Evolutionary conservation across 2,113 vertebrate species (phyloP).

Genomic region (Solea senegalensis): DNA sequence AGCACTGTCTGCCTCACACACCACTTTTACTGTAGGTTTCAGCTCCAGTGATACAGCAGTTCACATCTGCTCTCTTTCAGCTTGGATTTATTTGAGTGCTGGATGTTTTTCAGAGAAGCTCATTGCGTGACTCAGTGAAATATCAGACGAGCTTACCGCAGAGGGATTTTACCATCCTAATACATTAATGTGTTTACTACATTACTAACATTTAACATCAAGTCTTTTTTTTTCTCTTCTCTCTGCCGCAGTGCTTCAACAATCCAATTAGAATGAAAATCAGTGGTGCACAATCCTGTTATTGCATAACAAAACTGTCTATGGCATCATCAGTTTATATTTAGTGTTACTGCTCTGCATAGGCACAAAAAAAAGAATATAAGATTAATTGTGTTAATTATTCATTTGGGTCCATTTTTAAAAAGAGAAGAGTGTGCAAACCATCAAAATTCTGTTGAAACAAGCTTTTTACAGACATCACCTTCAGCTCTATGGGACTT

Average conservation of each 20-base stretch:
- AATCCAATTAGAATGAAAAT: too few species aligned
- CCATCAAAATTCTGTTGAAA: too few species aligned
- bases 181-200: neutral
- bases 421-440: too few species aligned
- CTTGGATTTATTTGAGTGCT: neutral
- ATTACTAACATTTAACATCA: neutral
- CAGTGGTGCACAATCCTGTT: too few species aligned
- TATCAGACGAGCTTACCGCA: slow-evolving; percentile 15
- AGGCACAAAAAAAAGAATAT: too few species aligned
- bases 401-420: neutral
- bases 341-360: too few species aligned
- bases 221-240: neutral
- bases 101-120: slow-evolving; percentile 3
- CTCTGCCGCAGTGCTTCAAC: too few species aligned
- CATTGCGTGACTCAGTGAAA: slow-evolving; percentile 11
- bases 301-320: too few species aligned
- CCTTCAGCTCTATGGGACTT: too few species aligned
- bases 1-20: neutral
- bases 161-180: neutral
- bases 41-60: slow-evolving; percentile 8
- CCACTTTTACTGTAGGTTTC: neutral
- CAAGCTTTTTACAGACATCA: too few species aligned
- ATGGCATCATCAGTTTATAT: too few species aligned
- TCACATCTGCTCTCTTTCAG: slow-evolving; percentile 5
- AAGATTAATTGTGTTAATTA: too few species aligned